Conservation (phyloP, 2,113 vertebrate species). For the Trachemys scripta region DNA sequence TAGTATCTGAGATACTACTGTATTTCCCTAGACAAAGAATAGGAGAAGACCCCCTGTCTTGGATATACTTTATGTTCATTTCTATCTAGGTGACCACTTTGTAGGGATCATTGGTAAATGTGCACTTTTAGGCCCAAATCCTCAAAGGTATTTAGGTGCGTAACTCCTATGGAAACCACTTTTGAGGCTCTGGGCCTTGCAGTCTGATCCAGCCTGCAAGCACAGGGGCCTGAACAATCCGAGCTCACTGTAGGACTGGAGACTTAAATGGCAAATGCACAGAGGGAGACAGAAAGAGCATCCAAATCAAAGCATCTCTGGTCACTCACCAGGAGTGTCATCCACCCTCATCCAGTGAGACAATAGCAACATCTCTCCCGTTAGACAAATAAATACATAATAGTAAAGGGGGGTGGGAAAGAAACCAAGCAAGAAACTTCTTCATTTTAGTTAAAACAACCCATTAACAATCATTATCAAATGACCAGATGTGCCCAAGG, state of each 20-base stretch:
- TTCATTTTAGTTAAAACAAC: background rate
- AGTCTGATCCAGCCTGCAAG: background rate
- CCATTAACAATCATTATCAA: background rate
- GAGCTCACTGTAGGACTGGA: background rate
- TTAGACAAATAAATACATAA: background rate
- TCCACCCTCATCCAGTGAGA: background rate
- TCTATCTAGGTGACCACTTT: background rate
- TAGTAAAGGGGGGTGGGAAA: background rate
- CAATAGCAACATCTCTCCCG: background rate
- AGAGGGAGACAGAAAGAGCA: background rate
- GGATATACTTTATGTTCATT: rapidly evolving
- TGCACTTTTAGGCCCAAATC: constrained; percentile 56
- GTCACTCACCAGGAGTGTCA: background rate
- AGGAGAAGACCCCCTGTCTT: background rate
- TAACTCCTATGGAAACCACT: background rate
- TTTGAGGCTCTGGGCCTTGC: background rate
- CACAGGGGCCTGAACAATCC: constrained; percentile 32
- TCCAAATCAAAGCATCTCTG: background rate
- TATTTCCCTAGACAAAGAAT: constrained; percentile 21
- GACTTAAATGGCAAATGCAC: constrained; percentile 2
- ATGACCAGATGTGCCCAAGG: rapidly evolving
- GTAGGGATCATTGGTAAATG: constrained; percentile 39
- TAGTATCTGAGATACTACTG: background rate
- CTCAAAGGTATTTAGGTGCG: background rate
- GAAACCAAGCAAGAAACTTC: background rate